A percentile compares a stretch with the other conserved stretches of the same genome.
Evolutionary conservation across 2,797 vertebrate genomes (phyloP).

Genomic region (Chromobotia macracanthus): DNA sequence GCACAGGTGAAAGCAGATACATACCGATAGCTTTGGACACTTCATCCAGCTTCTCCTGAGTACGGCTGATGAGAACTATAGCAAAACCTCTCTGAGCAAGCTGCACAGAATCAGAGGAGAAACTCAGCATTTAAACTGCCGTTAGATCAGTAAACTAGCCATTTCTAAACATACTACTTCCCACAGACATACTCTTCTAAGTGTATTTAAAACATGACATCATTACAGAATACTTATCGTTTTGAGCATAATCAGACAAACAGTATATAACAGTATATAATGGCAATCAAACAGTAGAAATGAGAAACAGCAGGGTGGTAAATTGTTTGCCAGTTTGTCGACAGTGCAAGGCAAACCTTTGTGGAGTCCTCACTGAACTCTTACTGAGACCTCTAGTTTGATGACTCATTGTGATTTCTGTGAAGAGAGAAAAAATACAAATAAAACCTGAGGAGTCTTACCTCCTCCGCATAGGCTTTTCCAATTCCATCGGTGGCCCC

Average conservation of each 20-base stretch:
- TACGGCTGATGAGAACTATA: constrained; percentile 90
- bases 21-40: constrained; percentile 87
- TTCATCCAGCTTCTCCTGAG: constrained; percentile 92
- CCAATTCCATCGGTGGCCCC: constrained; percentile 97
- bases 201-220: neutral
- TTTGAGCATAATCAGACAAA: neutral
- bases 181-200: neutral
- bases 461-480: constrained; percentile 93
- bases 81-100: constrained; percentile 87
- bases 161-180: neutral
- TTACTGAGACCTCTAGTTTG: constrained; percentile 52
- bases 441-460: constrained; percentile 69
- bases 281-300: constrained; percentile 3
- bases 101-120: constrained; percentile 69
- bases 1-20: constrained; percentile 57
- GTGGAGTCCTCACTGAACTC: constrained; percentile 51
- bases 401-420: constrained; percentile 63
- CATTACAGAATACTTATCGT: neutral
- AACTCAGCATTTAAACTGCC: neutral
- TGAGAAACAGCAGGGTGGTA: constrained; percentile 20
- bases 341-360: constrained; percentile 34
- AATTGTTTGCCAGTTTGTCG: constrained; percentile 15
- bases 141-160: neutral
- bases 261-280: neutral
- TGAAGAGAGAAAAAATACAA: constrained; percentile 27